Evolutionary conservation across 2,113 vertebrate genomes (phyloP).

Genomic region (Otolemur garnettii): DNA sequence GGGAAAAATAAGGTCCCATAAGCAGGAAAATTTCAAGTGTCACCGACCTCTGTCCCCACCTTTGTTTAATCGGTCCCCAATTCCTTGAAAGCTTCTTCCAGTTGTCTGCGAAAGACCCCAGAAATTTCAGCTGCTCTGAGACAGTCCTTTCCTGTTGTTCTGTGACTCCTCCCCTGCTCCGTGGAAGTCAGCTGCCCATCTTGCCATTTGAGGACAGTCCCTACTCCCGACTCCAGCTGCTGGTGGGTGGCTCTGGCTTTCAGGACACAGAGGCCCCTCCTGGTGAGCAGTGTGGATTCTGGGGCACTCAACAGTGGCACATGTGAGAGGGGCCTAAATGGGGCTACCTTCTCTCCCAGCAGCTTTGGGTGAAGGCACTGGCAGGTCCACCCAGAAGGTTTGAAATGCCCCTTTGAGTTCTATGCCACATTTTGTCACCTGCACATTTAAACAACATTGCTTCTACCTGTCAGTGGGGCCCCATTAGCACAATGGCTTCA

Average conservation of each 20-base stretch:
- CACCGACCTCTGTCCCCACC: neutral
- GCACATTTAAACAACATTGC: neutral
- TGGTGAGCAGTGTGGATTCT: neutral
- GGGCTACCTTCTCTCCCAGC: neutral
- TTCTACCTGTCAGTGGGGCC: neutral
- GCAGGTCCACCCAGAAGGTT: neutral
- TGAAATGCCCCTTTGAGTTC: neutral
- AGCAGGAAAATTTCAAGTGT: conserved; percentile 1
- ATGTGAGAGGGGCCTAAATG: neutral
- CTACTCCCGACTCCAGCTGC: neutral
- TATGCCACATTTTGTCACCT: neutral
- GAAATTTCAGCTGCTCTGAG: neutral
- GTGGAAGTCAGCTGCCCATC: neutral
- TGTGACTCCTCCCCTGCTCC: neutral
- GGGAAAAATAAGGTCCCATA: neutral
- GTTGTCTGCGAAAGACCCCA: neutral
- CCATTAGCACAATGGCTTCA: neutral
- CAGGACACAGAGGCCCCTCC: neutral
- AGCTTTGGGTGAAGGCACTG: neutral
- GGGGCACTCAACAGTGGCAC: neutral
- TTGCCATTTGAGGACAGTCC: neutral
- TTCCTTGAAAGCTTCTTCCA: conserved; percentile 35
- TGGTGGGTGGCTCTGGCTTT: neutral
- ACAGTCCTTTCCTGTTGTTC: neutral
- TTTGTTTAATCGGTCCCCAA: neutral